A percentile compares a stretch with the other conserved stretches of the same genome.
These are phyloP conservation scores for Malurus splendens DNA, from an alignment of 2,797 vertebrate genomes.

Conservation along the genomic window DNA sequence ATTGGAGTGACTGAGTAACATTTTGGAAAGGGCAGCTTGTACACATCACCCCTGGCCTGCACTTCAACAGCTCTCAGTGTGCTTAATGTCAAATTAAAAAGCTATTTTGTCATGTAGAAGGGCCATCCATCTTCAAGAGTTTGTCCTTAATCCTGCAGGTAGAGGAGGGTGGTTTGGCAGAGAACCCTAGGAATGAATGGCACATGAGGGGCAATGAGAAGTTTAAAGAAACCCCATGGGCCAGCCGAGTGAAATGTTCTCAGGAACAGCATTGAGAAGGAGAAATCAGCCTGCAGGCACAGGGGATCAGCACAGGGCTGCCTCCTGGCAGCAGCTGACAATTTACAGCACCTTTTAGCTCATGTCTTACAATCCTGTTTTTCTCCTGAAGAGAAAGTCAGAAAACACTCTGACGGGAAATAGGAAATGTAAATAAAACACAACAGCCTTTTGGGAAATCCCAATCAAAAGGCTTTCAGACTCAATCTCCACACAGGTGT, in stretches of 20 bases:
- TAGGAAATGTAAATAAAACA: slow-evolving; percentile 49
- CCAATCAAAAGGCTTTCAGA: background rate
- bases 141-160: background rate
- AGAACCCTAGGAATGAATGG: background rate
- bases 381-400: background rate
- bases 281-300: background rate
- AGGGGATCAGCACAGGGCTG: background rate
- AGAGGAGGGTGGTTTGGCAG: background rate
- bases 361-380: background rate
- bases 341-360: background rate
- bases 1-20: fast-evolving
- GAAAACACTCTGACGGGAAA: slow-evolving; percentile 31
- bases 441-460: background rate
- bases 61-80: background rate
- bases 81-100: background rate
- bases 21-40: background rate
- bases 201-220: background rate
- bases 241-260: background rate
- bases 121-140: background rate
- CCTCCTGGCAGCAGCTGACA: background rate
- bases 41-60: background rate
- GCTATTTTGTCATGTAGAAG: background rate
- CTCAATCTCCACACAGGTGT: background rate
- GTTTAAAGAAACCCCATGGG: background rate
- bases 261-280: fast-evolving